A percentile compares a stretch with the other conserved stretches of the same genome.
These are phyloP conservation scores for Saccostrea cuccullata DNA, from an alignment of 1,140 invertebrate genomes.

Conservation along the genomic window DNA sequence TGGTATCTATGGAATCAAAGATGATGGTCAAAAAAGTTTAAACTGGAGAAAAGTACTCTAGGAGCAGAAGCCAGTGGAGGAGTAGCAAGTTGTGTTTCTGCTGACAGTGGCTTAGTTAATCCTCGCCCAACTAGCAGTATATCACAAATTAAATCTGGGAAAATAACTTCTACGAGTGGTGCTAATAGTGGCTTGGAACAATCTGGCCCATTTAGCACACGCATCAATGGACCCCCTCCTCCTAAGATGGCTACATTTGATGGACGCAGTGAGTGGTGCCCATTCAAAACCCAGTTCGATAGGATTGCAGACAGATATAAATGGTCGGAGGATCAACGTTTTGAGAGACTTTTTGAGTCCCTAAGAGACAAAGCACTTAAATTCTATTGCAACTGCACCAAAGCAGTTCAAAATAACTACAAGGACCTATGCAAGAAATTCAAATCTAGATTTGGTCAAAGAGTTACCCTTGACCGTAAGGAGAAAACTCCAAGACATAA, in stretches of 20 bases:
- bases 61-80: neutral
- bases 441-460: slow-evolving; percentile 29
- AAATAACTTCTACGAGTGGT: too few relatives aligned
- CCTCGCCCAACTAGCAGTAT: slow-evolving; percentile 14
- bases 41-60: neutral
- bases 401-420: slow-evolving; percentile 19
- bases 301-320: slow-evolving; percentile 45
- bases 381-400: slow-evolving; percentile 31
- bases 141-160: too few relatives aligned
- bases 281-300: slow-evolving; percentile 32
- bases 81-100: neutral
- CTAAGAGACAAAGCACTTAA: slow-evolving; percentile 44
- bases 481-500: slow-evolving; percentile 31
- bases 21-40: neutral
- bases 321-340: neutral
- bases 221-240: too few relatives aligned
- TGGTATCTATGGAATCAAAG: neutral
- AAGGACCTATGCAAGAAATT: too few relatives aligned
- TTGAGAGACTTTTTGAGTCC: slow-evolving; percentile 42
- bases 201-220: too few relatives aligned
- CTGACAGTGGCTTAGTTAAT: neutral
- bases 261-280: too few relatives aligned
- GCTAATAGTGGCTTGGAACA: too few relatives aligned
- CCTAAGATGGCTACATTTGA: too few relatives aligned
- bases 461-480: slow-evolving; percentile 12